Percentiles rank a stretch among this genome's conserved stretches.
These are phyloP conservation scores for Hyperoodon ampullatus DNA, from an alignment of 2,113 vertebrate species.

Conservation along the genomic window DNA sequence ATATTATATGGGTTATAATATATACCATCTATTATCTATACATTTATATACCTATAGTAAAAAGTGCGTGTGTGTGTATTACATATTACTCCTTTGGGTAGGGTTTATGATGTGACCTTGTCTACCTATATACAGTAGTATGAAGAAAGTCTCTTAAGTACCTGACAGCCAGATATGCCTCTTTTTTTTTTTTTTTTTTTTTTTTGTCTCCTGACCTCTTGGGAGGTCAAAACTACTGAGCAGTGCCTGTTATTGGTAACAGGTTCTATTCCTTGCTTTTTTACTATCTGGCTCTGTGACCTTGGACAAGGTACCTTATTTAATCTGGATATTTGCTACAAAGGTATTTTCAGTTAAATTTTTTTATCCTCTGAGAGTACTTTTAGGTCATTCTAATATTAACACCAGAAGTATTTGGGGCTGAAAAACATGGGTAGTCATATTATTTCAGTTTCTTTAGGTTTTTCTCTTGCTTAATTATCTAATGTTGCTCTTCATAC, in stretches of 20 bases:
- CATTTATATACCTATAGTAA: not conserved
- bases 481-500: not conserved
- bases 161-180: not conserved
- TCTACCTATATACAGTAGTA: not conserved
- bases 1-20: not conserved
- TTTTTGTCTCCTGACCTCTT: not conserved
- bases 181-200: not conserved
- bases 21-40: not conserved
- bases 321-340: conserved; percentile 28
- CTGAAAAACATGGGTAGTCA: not conserved
- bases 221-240: not conserved
- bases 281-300: not conserved
- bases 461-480: conserved; percentile 27
- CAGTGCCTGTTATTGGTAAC: not conserved
- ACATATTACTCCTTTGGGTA: not conserved
- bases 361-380: conserved; percentile 1
- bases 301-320: not conserved
- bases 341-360: not conserved
- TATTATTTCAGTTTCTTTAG: conserved; percentile 13
- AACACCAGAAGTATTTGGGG: conserved; percentile 31
- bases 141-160: not conserved
- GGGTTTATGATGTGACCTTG: not conserved
- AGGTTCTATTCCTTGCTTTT: not conserved
- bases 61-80: not conserved
- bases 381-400: conserved; percentile 66